Conservation (phyloP, 1,140 invertebrate genomes). For the Anthonomus grandis region DNA sequence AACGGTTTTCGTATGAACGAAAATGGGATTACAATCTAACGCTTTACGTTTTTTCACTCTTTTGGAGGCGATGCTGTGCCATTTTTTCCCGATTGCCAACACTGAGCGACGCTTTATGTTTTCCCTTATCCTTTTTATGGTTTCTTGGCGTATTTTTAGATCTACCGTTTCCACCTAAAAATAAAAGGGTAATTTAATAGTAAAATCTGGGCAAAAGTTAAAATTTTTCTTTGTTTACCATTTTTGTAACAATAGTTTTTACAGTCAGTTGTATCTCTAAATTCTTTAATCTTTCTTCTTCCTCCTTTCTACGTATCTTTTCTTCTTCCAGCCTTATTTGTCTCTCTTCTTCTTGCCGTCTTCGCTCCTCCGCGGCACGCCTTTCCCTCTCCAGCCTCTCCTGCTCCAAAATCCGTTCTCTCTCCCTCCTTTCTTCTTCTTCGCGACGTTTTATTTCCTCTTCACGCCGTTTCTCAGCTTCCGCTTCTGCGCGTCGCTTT, state of each 20-base stretch:
- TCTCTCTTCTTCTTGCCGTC: conserved; percentile 11
- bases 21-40: conserved; percentile 60
- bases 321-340: conserved; percentile 21
- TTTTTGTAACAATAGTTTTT: conserved; percentile 32
- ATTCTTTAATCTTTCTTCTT: conserved; percentile 29
- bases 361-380: conserved; percentile 20
- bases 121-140: conserved; percentile 43
- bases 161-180: conserved; percentile 20
- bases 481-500: conserved; percentile 47
- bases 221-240: too few relatives aligned
- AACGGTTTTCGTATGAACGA: conserved; percentile 54
- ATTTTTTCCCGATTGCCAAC: conserved; percentile 51
- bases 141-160: conserved; percentile 45
- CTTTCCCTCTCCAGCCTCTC: conserved; percentile 13
- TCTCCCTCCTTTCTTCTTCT: conserved; percentile 23
- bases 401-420: conserved; percentile 16
- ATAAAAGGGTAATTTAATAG: neutral
- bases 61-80: conserved; percentile 47
- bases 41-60: conserved; percentile 49
- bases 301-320: conserved; percentile 14
- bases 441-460: conserved; percentile 28
- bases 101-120: conserved; percentile 47
- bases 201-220: too few relatives aligned
- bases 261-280: conserved; percentile 30
- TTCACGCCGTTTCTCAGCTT: conserved; percentile 41